Evolutionary conservation across 2,113 vertebrate species (phyloP).

Genomic region (Zapus hudsonius): DNA sequence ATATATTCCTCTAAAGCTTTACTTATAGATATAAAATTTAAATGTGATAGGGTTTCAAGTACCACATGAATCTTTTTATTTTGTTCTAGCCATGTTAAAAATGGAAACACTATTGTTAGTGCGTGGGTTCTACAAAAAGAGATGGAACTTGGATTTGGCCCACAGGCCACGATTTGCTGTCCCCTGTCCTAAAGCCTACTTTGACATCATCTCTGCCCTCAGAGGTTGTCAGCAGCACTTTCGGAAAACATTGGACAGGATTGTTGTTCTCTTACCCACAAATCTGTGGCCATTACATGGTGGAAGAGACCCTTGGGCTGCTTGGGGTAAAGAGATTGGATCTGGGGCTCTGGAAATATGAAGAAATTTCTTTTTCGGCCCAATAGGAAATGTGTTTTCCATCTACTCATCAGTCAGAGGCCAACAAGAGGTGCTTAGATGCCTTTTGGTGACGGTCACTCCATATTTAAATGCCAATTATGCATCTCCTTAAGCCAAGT

Average conservation of each 20-base stretch:
- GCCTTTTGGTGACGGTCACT: background rate
- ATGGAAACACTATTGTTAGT: background rate
- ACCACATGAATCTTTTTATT: background rate
- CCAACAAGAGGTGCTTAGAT: background rate
- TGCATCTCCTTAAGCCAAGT: background rate
- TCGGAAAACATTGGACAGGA: background rate
- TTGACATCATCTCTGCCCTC: background rate
- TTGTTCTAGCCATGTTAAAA: background rate
- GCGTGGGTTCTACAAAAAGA: background rate
- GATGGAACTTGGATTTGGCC: background rate
- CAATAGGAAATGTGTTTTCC: background rate
- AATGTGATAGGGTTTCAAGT: slow-evolving; percentile 3
- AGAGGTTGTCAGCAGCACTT: background rate
- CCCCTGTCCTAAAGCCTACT: background rate
- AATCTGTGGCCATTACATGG: background rate
- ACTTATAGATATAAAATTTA: background rate
- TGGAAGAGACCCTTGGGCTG: background rate
- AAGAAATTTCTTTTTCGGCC: background rate
- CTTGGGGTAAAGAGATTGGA: background rate
- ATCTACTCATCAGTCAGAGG: background rate
- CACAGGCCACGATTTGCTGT: background rate
- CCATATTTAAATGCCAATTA: background rate
- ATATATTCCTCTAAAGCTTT: background rate
- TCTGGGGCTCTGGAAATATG: background rate
- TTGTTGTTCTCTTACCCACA: background rate